phyloP scores from a whole-genome alignment of 2,888 invertebrate genomes.

The Pristionchus maxplancki region DNA sequence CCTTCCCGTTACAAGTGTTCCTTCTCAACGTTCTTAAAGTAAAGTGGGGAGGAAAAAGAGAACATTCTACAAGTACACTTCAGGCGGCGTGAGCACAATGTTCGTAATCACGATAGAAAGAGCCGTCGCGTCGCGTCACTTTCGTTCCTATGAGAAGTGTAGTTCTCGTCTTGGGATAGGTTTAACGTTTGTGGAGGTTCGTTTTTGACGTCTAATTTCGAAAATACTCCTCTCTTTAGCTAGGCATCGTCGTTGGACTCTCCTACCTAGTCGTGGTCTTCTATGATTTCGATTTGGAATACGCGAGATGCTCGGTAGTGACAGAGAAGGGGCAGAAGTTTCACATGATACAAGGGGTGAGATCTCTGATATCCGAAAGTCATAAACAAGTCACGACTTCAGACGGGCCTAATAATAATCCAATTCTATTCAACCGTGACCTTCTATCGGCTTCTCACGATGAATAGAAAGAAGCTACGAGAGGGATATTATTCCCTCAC shows the following conservation, averaged over 20 bases:
- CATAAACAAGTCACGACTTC: not conserved
- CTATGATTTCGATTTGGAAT: not conserved
- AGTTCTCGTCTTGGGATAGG: not conserved
- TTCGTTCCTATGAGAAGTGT: not conserved
- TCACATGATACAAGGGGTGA: conserved; percentile 13
- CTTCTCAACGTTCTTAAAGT: not conserved
- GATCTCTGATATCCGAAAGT: no score
- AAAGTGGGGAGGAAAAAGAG: no score
- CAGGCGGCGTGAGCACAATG: conserved; percentile 4
- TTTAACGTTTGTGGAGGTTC: not conserved
- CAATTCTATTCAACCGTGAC: not conserved
- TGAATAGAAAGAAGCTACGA: not conserved
- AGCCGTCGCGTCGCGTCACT: not conserved
- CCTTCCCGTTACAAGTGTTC: no score
- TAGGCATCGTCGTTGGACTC: not conserved
- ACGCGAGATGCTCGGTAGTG: not conserved
- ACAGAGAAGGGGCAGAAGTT: not conserved
- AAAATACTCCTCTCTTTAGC: not conserved
- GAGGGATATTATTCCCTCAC: not conserved
- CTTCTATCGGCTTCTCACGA: not conserved
- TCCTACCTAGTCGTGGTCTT: not conserved
- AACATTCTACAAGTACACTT: no score
- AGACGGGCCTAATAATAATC: not conserved
- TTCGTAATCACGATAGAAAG: conserved; percentile 11
- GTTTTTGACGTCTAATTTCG: not conserved